Evolutionary conservation across 2,888 invertebrate genomes (phyloP).

Genomic region (Iselma pallidipennis): DNA sequence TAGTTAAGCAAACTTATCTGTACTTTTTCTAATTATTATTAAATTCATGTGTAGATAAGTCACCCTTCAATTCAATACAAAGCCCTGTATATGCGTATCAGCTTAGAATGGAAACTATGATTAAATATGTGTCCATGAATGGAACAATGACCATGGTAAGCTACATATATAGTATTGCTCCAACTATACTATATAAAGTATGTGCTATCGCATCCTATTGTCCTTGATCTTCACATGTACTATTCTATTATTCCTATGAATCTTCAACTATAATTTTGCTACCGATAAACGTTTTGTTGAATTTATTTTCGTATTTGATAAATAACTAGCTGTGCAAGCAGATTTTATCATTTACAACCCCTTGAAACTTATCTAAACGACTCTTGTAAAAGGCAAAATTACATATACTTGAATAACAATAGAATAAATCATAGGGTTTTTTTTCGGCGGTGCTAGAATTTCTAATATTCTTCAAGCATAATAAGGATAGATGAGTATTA

Average conservation of each 20-base stretch:
- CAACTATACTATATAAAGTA: conserved; percentile 24
- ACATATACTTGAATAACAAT: background rate
- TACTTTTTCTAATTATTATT: too few relatives aligned
- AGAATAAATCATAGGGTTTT: background rate
- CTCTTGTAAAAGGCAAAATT: background rate
- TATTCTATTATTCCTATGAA: conserved; percentile 9
- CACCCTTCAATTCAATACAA: background rate
- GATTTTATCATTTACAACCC: background rate
- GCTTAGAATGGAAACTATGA: background rate
- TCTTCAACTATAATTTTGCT: conserved; percentile 2
- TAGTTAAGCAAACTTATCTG: conserved; percentile 30
- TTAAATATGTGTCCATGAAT: conserved; percentile 13
- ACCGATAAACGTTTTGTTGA: background rate
- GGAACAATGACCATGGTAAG: conserved; percentile 27
- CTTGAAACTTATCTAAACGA: background rate
- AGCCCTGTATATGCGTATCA: conserved; percentile 6
- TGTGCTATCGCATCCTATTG: conserved; percentile 27
- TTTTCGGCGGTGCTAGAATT: background rate
- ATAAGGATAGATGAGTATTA: too few relatives aligned
- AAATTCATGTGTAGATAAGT: background rate
- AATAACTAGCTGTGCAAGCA: background rate
- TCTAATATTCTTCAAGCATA: too few relatives aligned
- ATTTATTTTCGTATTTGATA: background rate
- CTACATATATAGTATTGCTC: conserved; percentile 12
- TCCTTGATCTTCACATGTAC: conserved; percentile 30